Percentiles rank a stretch among this genome's conserved stretches.
Evolutionary conservation across 2,113 vertebrate genomes (phyloP).

Genomic region (Halichoeres trimaculatus): DNA sequence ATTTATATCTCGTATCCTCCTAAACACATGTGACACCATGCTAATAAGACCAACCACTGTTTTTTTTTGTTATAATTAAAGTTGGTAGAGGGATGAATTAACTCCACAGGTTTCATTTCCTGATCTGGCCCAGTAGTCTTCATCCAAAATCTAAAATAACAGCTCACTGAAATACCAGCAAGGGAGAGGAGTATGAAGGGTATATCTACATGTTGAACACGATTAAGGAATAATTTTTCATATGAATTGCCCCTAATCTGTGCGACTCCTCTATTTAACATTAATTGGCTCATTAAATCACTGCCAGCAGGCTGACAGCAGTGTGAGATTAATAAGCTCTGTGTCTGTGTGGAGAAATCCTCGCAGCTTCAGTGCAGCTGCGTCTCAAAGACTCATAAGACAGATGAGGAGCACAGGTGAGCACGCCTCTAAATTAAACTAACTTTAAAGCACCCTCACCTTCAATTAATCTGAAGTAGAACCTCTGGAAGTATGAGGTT

Average conservation of each 20-base stretch:
- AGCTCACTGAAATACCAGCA: slow-evolving; percentile 4
- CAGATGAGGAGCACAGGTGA: slow-evolving; percentile 21
- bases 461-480: slow-evolving; percentile 26
- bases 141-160: not conserved
- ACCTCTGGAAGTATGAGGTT: slow-evolving; percentile 10
- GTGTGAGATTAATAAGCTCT: slow-evolving; percentile 56
- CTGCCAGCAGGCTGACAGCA: slow-evolving; percentile 50
- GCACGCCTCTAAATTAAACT: slow-evolving; percentile 15
- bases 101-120: not conserved
- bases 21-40: not conserved
- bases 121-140: not conserved
- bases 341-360: slow-evolving; percentile 30
- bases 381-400: not conserved
- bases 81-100: not conserved
- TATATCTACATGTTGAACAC: slow-evolving; percentile 30
- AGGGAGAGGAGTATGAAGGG: not conserved
- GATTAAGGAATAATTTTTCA: slow-evolving; percentile 56
- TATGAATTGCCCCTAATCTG: slow-evolving; percentile 60
- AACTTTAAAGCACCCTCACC: slow-evolving; percentile 9
- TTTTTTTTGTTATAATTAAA: not conserved
- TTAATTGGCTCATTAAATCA: slow-evolving; percentile 75
- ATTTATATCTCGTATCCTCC: not conserved
- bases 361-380: slow-evolving; percentile 7
- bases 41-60: not conserved
- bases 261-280: slow-evolving; percentile 51